Evolutionary conservation across 2,888 invertebrate genomes (phyloP).

Genomic region (Linnaemya vulpina): DNA sequence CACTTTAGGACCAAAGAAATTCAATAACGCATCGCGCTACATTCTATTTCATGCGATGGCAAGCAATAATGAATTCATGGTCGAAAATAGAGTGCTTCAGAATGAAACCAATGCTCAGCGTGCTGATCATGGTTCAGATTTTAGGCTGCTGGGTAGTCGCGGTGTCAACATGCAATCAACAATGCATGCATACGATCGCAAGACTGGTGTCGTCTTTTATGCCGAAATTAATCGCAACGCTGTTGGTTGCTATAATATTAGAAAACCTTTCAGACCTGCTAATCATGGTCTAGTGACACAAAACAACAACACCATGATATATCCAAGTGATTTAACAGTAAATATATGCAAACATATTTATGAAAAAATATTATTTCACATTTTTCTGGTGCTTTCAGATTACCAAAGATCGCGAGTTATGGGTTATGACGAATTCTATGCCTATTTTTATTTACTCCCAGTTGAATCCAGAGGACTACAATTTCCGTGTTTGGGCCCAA

Average conservation of each 20-base stretch:
- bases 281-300: constrained; percentile 86
- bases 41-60: constrained; percentile 90
- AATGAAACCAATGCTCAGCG: no score
- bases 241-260: constrained; percentile 90
- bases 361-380: background rate
- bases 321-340: constrained; percentile 87
- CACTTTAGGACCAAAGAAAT: constrained; percentile 84
- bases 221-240: constrained; percentile 88
- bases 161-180: constrained; percentile 82
- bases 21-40: constrained; percentile 84
- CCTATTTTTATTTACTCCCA: constrained; percentile 87
- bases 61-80: constrained; percentile 66
- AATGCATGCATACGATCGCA: constrained; percentile 86
- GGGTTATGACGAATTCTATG: constrained; percentile 88
- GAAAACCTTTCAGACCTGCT: constrained; percentile 81
- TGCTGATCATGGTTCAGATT: no score
- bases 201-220: constrained; percentile 87
- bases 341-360: background rate
- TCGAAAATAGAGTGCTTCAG: no score
- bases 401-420: constrained; percentile 86
- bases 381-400: constrained; percentile 81
- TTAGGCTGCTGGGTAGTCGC: no score
- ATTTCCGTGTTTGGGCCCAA: constrained; percentile 86
- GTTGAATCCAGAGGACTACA: constrained; percentile 85
- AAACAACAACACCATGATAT: constrained; percentile 86